A percentile compares a stretch with the other conserved stretches of the same genome.
These are phyloP conservation scores for Drosophila bocqueti DNA, from an alignment of 1,140 invertebrate genomes.

Conservation along the genomic window DNA sequence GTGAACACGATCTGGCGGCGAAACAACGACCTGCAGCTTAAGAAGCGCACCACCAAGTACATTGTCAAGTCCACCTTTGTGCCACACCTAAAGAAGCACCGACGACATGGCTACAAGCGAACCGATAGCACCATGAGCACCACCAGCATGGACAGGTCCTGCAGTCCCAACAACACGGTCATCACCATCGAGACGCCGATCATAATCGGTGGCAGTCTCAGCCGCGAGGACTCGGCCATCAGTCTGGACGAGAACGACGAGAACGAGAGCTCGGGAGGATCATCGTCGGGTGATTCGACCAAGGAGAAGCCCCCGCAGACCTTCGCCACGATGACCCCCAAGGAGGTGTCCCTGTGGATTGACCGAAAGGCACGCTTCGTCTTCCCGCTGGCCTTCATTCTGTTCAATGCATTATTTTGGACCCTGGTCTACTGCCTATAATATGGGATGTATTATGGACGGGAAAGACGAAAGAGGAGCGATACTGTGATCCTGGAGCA, in stretches of 20 bases:
- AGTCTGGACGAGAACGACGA: conserved; percentile 70
- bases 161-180: conserved; percentile 53
- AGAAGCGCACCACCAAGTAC: conserved; percentile 93
- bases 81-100: conserved; percentile 89
- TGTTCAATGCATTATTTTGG: conserved; percentile 95
- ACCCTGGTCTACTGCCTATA: conserved; percentile 88
- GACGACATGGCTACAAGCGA: conserved; percentile 80
- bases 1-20: conserved; percentile 94
- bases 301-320: conserved; percentile 61
- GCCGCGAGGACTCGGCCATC: conserved; percentile 55
- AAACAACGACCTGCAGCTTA: conserved; percentile 92
- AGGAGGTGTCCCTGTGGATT: conserved; percentile 94
- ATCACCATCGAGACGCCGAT: conserved; percentile 74
- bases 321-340: conserved; percentile 92
- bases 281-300: conserved; percentile 32
- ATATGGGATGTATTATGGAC: not conserved
- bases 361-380: conserved; percentile 91
- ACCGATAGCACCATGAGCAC: conserved; percentile 85
- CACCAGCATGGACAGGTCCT: conserved; percentile 85
- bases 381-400: conserved; percentile 91
- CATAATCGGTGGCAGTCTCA: conserved; percentile 53
- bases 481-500: conserved; percentile 55
- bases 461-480: conserved; percentile 2
- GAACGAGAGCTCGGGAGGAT: conserved; percentile 32
- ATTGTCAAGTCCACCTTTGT: conserved; percentile 93